Percentiles rank a stretch among this genome's conserved stretches.
These are phyloP conservation scores for Drosophila antonietae DNA, from an alignment of 2,888 invertebrate genomes.

Conservation along the genomic window DNA sequence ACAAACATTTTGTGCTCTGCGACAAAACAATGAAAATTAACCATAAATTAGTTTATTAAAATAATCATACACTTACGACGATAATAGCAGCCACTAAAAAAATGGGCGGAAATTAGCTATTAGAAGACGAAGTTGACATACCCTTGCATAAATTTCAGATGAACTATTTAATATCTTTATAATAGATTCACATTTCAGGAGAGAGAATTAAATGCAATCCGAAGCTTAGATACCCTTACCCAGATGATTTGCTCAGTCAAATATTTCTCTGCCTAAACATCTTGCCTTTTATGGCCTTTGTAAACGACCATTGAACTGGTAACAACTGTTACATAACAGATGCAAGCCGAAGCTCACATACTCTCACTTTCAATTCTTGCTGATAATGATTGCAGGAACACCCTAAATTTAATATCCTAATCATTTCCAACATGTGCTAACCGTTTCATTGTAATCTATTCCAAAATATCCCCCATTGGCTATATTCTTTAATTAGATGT, in stretches of 20 bases:
- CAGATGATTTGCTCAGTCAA: neutral
- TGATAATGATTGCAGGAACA: too few species aligned
- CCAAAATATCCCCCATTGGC: too few species aligned
- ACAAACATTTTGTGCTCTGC: slow-evolving; percentile 8
- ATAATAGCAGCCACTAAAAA: slow-evolving; percentile 8
- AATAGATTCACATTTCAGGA: neutral
- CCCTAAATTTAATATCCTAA: too few species aligned
- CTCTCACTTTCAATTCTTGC: too few species aligned
- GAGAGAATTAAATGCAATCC: neutral
- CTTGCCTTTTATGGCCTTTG: too few species aligned
- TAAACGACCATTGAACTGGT: neutral
- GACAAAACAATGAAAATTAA: slow-evolving; percentile 28
- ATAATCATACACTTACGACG: slow-evolving; percentile 31
- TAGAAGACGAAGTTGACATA: neutral
- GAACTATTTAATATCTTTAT: neutral
- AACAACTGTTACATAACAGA: neutral
- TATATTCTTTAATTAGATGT: too few species aligned
- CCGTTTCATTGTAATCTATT: too few species aligned
- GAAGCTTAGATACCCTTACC: neutral
- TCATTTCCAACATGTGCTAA: too few species aligned
- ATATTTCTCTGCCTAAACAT: neutral
- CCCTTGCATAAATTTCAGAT: neutral
- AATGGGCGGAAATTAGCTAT: neutral
- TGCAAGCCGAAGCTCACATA: neutral
- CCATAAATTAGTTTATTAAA: slow-evolving; percentile 25